These are phyloP conservation scores for Actinemys pallida DNA, from an alignment of 2,113 vertebrate species.

Conservation along the genomic window DNA sequence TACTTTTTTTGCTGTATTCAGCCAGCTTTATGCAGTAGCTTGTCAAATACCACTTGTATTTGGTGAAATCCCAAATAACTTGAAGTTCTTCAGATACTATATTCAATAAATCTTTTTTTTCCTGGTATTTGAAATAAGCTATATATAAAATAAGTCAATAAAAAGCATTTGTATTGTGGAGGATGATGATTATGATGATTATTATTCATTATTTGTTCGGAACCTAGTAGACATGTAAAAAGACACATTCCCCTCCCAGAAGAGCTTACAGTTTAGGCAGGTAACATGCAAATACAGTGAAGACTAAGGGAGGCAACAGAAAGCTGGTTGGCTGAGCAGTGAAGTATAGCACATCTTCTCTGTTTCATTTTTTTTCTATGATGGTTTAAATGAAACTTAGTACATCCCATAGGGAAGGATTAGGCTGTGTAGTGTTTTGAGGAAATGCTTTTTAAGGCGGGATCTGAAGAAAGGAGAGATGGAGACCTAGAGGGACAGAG, in stretches of 20 bases:
- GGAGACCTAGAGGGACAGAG: not conserved
- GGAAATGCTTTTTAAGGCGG: not conserved
- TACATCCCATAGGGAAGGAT: accelerated
- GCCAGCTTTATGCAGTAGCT: not conserved
- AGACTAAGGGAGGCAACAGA: not conserved
- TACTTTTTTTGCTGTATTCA: not conserved
- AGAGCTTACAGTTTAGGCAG: not conserved
- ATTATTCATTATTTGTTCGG: not conserved
- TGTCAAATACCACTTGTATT: not conserved
- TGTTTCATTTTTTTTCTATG: not conserved
- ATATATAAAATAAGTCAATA: not conserved
- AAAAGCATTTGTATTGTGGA: accelerated
- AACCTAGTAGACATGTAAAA: not conserved
- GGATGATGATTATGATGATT: not conserved
- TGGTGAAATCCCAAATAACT: not conserved
- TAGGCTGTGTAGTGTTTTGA: not conserved
- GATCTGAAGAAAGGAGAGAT: not conserved
- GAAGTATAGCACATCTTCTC: not conserved
- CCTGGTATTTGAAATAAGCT: not conserved
- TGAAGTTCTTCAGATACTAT: not conserved
- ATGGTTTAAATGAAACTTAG: not conserved
- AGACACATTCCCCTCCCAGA: not conserved
- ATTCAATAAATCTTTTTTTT: not conserved
- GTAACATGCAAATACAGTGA: not conserved
- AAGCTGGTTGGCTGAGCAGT: not conserved